Base-by-base conservation (phyloP, 2,797 vertebrate genomes). In the Tolypeutes matacus region DNA sequence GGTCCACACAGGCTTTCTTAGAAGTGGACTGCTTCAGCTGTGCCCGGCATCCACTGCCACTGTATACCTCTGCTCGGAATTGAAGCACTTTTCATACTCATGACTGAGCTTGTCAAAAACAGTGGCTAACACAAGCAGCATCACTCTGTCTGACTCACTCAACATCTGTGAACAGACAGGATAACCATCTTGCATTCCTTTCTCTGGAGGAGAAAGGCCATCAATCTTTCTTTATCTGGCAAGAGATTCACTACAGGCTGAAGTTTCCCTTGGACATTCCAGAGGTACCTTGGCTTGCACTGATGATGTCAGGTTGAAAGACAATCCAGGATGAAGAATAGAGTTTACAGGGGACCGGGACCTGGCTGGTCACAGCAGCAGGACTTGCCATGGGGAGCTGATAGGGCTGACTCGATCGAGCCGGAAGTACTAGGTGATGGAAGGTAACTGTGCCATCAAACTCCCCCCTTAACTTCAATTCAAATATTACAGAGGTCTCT, bases 401-500 rank as follows among this genome's bases (percentile, higher is more conserved):
- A 94, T 99, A 99, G 5, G 99, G 99, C 88, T 99, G 99, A 89
- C 99, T 99, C 27, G 99, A 99, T 10, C 98, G 98, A 70, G 99
- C 99, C 0, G 99, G 99, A 78, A 99, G 99, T 34, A 99, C 99
- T 0, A 99, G 99, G 2, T 99, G 99, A 97, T 99, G 99, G 91
- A 99, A 98, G 86, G 99, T 99, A 9, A 99, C 51, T 0, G 98
- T 96, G 9, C 98, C 98, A 67, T 99, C 99, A 5, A 98, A 98
- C 46, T 99, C 99, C 77, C 98, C 98, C 97, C 99, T 98, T 49
- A 99, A 97, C 96, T 98, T 99, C 97, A 99, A 99, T 97, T 99
- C 99, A 97, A 99, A 99, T 97, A 99, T 99, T 80, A 99, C 98
- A 1, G 99, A 99, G 0, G 99, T 99, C 99, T 99, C 99, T 99